Evolutionary conservation across 2,113 vertebrate genomes (phyloP), one percentile per base, ranked within the genome.

Genomic region (Oreochromis spilurus): DNA sequence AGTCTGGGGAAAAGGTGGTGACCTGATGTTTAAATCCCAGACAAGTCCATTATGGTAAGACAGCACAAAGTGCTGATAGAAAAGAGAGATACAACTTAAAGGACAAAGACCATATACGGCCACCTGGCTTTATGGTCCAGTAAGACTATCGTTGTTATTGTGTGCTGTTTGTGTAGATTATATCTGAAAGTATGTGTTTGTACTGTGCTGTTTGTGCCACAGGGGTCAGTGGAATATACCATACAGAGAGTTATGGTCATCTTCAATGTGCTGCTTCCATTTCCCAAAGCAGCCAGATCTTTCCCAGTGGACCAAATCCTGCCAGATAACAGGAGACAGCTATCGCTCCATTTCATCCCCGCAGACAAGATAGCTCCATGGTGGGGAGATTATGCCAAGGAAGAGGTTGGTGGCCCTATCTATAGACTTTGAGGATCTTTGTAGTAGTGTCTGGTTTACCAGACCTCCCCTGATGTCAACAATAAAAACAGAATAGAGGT

Each of bases 1-100:
- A 94, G 94, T 79, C 80, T 79, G 84, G 86, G 72, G 84, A 88
- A 85, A 31, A 55, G 88, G 92, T 84, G 85, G 31, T 95, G 95
- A 96, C 94, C 95, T 87, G 81, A 85, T 50, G 92, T 92, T 95
- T 95, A 96, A 95, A 95, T 94, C 93, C 91, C 91, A 54, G 72
- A 83, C 75, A 43, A 88, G 93, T 93, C 93, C 90, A 95, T 95
- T 95, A 94, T 86, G 75, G 89, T 90, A 88, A 93, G 93, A 95
- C 88, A 88, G 91, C 58, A 50, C 85, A 86, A 92, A 91, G 91
- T 89, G 89, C 84, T 57, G 94, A 96, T 95, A 87, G 92, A 93
- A 84, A 83, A 54, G 54, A 88, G 72, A 91, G 94, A 95, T 93
- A 94, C 10, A 81, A 84, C 89, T 58, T 79, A 83, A 65, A 91